These are phyloP conservation scores for Stichodactyla helianthus DNA, from an alignment of 64 coral and sea anemone genomes.

Conservation along the genomic window DNA sequence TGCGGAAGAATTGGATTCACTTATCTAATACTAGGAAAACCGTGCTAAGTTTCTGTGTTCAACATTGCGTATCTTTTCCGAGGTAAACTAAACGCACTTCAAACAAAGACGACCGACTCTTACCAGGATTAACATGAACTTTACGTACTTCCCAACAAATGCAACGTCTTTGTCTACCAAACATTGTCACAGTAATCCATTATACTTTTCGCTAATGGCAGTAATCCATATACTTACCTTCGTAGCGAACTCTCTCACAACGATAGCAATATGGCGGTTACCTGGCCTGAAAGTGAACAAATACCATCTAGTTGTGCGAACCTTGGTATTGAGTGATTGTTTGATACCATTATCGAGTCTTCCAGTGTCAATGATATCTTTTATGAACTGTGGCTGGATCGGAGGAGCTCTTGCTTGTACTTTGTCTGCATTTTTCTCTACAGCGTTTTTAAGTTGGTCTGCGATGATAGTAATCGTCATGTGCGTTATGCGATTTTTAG, in stretches of 20 bases:
- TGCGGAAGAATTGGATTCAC: too few species aligned
- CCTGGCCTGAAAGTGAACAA: conserved; percentile 67
- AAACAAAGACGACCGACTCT: not conserved
- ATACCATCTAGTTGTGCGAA: conserved; percentile 60
- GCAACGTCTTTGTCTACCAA: not conserved
- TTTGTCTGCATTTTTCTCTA: conserved; percentile 60
- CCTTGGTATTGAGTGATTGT: conserved; percentile 52
- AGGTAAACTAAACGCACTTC: not conserved
- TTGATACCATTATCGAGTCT: conserved; percentile 52
- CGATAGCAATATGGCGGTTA: conserved; percentile 71
- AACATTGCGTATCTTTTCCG: not conserved
- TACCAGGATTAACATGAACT: not conserved
- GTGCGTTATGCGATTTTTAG: conserved; percentile 61
- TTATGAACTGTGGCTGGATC: conserved; percentile 41
- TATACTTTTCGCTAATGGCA: conserved; percentile 33
- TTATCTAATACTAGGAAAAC: too few species aligned
- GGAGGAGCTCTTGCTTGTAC: conserved; percentile 53
- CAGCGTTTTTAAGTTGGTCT: conserved; percentile 68
- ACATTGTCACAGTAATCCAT: not conserved
- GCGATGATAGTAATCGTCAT: conserved; percentile 59
- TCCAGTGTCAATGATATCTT: conserved; percentile 53
- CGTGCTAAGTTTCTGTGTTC: not conserved
- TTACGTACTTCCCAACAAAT: not conserved
- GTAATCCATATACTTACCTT: conserved; percentile 47
- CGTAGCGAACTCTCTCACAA: conserved; percentile 44